Evolutionary conservation across 2,888 invertebrate genomes (phyloP), one percentile per base, ranked within the genome.

Genomic region (Drosophila maculinotata): DNA sequence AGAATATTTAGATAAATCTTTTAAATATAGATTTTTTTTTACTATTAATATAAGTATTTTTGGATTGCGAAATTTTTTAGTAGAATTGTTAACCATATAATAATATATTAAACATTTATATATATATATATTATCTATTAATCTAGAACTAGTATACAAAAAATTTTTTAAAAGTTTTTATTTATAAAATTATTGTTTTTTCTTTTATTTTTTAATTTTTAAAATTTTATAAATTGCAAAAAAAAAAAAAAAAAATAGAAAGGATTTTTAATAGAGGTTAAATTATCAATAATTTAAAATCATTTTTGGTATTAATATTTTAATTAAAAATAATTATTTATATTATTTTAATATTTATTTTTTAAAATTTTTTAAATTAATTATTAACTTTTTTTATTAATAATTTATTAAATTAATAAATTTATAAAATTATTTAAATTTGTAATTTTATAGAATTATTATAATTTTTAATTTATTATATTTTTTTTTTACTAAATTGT

Each of bases 111-210:
- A 68, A 64, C 31, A 65, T 66, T 65, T 69, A 67, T 71, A 69
- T 70, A 65, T 71, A 54, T 73, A 73, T 70, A 73, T 0, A 64
- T 60, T 59, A 66, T 68, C 53, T 68, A 68, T 68, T 58, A 68
- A 64, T 68, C 15, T 64, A 15, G 7, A 52, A 20, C n/a, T 67
- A 64, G 49, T 64, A 35, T 58, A 53, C 15, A 38, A 67, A 45
- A 66, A 66, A 17, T 45, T 94, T 94, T 94, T 94, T 25, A 4
- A 23, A 33, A 33, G 12, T 14, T 12, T 9, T 33, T 2, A 33
- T 3, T 72, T 93, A 92, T 92, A 89, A 92, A 92, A 93, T 92
- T 90, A 92, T 93, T 92, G 94, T 94, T 95, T 42, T 49, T 36
- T 52, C 35, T 30, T 52, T 49, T 2, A 7, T 1, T 0, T 1